Base-by-base conservation (phyloP, 2,888 invertebrate genomes). In the Apantesis nais region DNA sequence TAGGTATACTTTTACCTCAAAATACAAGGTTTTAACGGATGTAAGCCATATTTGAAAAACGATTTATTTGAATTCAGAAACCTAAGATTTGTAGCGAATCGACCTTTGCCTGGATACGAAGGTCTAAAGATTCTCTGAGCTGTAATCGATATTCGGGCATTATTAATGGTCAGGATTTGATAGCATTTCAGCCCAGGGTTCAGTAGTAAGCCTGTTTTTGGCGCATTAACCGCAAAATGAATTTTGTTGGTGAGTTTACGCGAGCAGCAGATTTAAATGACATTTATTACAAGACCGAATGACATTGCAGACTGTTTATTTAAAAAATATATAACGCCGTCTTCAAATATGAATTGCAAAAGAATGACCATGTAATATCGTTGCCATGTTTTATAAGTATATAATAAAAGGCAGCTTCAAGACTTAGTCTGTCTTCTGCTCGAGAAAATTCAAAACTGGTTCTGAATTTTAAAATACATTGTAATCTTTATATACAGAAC, bases 131-230 rank as follows among this genome's bases (percentile, higher is more conserved):
- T 77, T 72, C 62, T 68, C 68, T 58, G n/a, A 72, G 76, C 70
- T 66, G 48, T 72, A 82, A 76, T 78, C 79, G 67, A 81, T 81
- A 77, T 73, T 72, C 70, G 29, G 64, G 70, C 67, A 77, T 73
- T 78, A 78, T 78, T 76, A 75, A 78, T 74, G 67, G 64, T 62
- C 66, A 78, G 70, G 68, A 73, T 73, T 78, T 72, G 64, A 71
- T 70, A 34, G 64, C 52, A 71, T 79, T 71, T 29, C 31, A 25
- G 63, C 37, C 5, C 64, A 16, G 62, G 37, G 52, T 66, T 39
- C 2, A 25, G 55, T 34, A 62, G 25, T 68, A 66, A 67, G 52
- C 67, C 67, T 31, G 19, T 22, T 63, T 67, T 67, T 29, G 63
- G 66, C 1, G 25, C 25, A 12, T 14, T 29, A 29, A 29, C 5